These are phyloP conservation scores for Nesometra sesokonis DNA, from an alignment of 35 echinoderm and acorn worm genomes.

Conservation along the genomic window DNA sequence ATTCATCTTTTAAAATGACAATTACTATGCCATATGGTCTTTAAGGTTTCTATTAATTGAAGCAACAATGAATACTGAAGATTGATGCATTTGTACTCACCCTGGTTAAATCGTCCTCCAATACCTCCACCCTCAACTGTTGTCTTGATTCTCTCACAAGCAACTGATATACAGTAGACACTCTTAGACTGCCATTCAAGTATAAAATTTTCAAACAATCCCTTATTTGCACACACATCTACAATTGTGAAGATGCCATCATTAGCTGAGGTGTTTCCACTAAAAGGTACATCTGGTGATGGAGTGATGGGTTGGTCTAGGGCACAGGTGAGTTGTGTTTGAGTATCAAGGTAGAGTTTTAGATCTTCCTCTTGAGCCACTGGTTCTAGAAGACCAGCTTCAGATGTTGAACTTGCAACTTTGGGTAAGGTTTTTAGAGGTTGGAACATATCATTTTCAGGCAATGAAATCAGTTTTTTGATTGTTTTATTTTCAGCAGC, in stretches of 20 bases:
- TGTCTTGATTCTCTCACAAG: conserved; percentile 54
- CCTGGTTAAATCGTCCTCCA: conserved; percentile 65
- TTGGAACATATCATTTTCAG: neutral
- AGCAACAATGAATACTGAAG: too few relatives aligned
- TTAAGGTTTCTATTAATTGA: too few relatives aligned
- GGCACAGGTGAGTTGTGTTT: neutral
- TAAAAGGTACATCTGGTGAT: neutral
- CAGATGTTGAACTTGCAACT: neutral
- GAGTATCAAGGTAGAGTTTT: neutral
- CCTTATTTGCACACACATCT: conserved; percentile 72
- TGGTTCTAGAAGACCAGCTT: too few relatives aligned
- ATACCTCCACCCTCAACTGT: conserved; percentile 69
- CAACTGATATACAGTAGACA: conserved; percentile 64
- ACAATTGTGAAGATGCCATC: conserved; percentile 71
- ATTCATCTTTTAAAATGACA: too few relatives aligned
- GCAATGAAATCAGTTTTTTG: too few relatives aligned
- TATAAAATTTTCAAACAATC: conserved; percentile 76
- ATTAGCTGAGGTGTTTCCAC: neutral
- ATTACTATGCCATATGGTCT: too few relatives aligned
- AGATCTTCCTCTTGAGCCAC: neutral
- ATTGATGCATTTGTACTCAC: conserved; percentile 35
- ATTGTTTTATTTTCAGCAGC: too few relatives aligned
- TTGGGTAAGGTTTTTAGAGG: neutral
- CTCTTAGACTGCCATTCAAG: conserved; percentile 67
- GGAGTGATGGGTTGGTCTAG: neutral